Evolutionary conservation across 1,140 invertebrate genomes (phyloP).

Genomic region (Papilio xuthus): DNA sequence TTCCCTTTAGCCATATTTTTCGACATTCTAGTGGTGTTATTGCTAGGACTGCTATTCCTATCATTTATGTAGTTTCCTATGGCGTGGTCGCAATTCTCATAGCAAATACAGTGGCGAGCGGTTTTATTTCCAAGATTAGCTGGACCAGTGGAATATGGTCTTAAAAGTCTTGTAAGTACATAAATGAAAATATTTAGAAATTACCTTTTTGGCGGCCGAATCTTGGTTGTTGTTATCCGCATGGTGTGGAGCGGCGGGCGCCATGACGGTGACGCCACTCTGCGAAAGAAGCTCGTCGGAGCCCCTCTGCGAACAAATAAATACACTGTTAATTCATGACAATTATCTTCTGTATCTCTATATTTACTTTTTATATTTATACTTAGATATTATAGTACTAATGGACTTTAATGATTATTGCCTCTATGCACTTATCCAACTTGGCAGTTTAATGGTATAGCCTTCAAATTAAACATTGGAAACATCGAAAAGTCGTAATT

Average conservation of each 20-base stretch:
- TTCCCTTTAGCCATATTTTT: too few relatives aligned
- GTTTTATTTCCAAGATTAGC: too few relatives aligned
- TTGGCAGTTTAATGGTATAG: not conserved
- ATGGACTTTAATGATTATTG: slow-evolving; percentile 6
- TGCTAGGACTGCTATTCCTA: too few relatives aligned
- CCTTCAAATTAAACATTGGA: slow-evolving; percentile 1
- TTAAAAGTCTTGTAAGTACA: too few relatives aligned
- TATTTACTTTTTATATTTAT: not conserved
- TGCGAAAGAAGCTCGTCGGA: slow-evolving; percentile 97
- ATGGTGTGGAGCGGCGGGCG: slow-evolving; percentile 92
- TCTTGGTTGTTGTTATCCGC: slow-evolving; percentile 96
- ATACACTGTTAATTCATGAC: slow-evolving; percentile 40
- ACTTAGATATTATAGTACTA: not conserved
- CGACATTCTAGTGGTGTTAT: too few relatives aligned
- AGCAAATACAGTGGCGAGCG: too few relatives aligned
- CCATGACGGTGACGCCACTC: slow-evolving; percentile 94
- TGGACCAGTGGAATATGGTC: too few relatives aligned
- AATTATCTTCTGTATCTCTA: too few relatives aligned
- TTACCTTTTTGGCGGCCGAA: slow-evolving; percentile 95
- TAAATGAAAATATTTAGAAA: slow-evolving; percentile 39
- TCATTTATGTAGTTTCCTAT: too few relatives aligned
- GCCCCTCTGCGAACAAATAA: slow-evolving; percentile 91
- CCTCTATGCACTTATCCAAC: not conserved
- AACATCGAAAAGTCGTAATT: slow-evolving; percentile 15
- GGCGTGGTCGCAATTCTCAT: too few relatives aligned